These are phyloP conservation scores for Drosophila subsilvestris DNA, from an alignment of 2,888 invertebrate genomes.

Conservation along the genomic window DNA sequence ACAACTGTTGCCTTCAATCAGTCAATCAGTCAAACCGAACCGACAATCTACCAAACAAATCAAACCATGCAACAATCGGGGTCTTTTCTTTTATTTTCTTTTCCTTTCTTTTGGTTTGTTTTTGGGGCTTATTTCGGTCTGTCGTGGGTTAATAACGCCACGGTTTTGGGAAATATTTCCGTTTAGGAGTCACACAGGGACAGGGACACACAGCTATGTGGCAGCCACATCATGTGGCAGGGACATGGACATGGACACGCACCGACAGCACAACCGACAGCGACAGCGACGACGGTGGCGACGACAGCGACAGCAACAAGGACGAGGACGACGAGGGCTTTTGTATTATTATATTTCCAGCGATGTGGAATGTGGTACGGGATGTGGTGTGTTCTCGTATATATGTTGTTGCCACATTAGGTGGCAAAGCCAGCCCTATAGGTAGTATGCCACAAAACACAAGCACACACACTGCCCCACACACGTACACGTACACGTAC, in stretches of 20 bases:
- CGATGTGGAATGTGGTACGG: not conserved
- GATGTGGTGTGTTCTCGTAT: not conserved
- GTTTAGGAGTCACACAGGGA: conserved; percentile 63
- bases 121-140: conserved; percentile 30
- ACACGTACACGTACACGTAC: conserved; percentile 22
- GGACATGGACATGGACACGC: conserved; percentile 13
- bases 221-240: not conserved
- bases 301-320: not conserved
- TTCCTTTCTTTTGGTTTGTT: conserved; percentile 22
- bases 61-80: conserved; percentile 32
- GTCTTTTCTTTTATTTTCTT: conserved; percentile 23
- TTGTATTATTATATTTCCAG: conserved; percentile 30
- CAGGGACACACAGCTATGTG: conserved; percentile 7
- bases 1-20: conserved; percentile 35
- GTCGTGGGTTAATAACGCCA: conserved; percentile 56
- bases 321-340: conserved; percentile 3
- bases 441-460: conserved; percentile 44
- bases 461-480: conserved; percentile 18
- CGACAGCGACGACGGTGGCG: conserved; percentile 19
- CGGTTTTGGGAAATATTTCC: conserved; percentile 75
- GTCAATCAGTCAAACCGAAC: conserved; percentile 26
- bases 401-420: conserved; percentile 60
- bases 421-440: conserved; percentile 65
- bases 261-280: conserved; percentile 3
- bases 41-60: conserved; percentile 25